Base-by-base conservation (phyloP, 2,888 invertebrate genomes). In the Eristalis arbustorum region DNA sequence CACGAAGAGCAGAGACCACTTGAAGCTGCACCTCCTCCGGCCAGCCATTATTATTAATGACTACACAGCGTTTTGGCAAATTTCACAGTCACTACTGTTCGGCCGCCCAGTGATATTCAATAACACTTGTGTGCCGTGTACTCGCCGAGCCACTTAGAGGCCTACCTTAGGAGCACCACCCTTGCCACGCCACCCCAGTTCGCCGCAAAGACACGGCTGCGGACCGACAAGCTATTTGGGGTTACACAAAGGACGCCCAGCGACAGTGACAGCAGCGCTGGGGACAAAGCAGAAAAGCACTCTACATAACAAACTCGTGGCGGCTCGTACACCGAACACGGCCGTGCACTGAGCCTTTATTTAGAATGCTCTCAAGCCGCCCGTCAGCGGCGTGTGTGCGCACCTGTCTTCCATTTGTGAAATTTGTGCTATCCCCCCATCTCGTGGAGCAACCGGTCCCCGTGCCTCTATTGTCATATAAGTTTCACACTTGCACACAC, bases 251-350 rank as follows among this genome's bases (percentile, higher is more conserved):
- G 56, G 28, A 28, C 42, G 31, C 28, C 61, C 25, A 18, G n/a
- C 28, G 34, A 28, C 37, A 42, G 25, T 34, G 22, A 11, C 25
- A 14, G 25, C 13, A 23, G 49, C 57, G 64, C 57, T 59, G 69
- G 75, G n/a, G 67, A 84, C 73, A 78, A 78, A 68, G 40, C 74
- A 34, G 69, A 78, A 78, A 75, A 76, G 80, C 84, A 84, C 84
- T 84, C 57, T 76, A 34, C 75, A 75, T 76, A 71, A 80, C 67
- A 72, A 76, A 59, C 71, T 72, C 67, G 75, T 63, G 67, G 63
- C 67, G 71, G 63, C 67, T 49, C 62, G 64, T 71, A 28, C 56
- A 31, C 22, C 57, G 25, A 67, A 49, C 56, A n/a, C n/a, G n/a
- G n/a, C 59, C 62, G 64, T 71, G 37, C 56, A 31, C 22, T 63